Base-by-base conservation (phyloP, 2,113 vertebrate species). In the Terrapene triunguis region DNA sequence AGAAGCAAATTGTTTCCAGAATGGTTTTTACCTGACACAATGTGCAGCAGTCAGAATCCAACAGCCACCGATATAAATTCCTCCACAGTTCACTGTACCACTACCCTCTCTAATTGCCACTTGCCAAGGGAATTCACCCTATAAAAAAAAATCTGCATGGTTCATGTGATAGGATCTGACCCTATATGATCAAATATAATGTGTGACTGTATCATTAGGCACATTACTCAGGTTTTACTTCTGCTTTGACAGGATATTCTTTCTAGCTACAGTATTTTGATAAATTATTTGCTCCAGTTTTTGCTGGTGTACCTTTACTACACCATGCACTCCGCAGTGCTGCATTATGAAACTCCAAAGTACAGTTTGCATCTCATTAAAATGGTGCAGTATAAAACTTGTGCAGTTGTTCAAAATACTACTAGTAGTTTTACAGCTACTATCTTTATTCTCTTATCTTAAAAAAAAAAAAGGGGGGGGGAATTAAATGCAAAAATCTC, bases 121-220 rank as follows among this genome's bases (percentile, higher is more conserved):
- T 98, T 99, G 99, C 99, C 99, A 99, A 69, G 99, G 99, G 96
- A 99, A 99, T 95, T 99, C 98, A 84, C 98, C 98, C 99, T 99
- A 85, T 59, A 96, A 94, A 85, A 96, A 89, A 89, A 95, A n/a
- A 95, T 42, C 13, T 44, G 65, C 44, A 72, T 53, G 79, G 53
- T 87, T 81, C n/a, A 82, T 9, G 54, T 19, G 6, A 38, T 35
- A 87, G 48, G 4, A 32, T 79, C 69, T 81, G 25, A 90, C 11
- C 42, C 85, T 57, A 35, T 88, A 50, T 35, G 19, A 47, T 38
- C 1, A 1, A 90, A 50, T 78, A 22, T 32, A 89, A 12, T 3
- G 10, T 90, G 82, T 89, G 3, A 57, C 47, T 87, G 16, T 65
- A 25, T 82, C 74, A 38, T 35, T 74, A 1, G 80, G 89, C 88